These are phyloP conservation scores for Drosophila teissieri DNA, from an alignment of 1,140 invertebrate genomes.

Conservation along the genomic window DNA sequence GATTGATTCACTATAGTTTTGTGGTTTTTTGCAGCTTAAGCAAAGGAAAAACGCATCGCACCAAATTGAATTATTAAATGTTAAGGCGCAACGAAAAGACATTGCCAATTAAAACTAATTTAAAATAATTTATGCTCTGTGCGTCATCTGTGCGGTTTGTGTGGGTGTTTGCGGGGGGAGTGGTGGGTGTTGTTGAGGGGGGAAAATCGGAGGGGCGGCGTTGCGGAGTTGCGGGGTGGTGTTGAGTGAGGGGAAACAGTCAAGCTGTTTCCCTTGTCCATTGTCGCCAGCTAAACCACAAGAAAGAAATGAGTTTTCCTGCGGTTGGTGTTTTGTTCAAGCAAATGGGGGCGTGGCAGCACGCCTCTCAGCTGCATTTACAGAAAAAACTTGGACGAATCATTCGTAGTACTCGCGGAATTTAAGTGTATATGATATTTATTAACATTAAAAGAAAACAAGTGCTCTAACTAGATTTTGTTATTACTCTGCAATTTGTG, in stretches of 20 bases:
- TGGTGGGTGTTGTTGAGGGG: slow-evolving; percentile 12
- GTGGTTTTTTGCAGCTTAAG: not conserved
- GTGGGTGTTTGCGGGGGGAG: slow-evolving; percentile 24
- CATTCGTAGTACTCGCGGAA: not conserved
- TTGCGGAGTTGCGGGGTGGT: slow-evolving; percentile 4
- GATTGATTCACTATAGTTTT: not conserved
- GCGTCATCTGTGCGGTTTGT: slow-evolving; percentile 58
- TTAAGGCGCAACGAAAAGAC: slow-evolving; percentile 53
- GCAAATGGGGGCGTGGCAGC: slow-evolving; percentile 20
- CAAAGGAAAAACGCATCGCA: slow-evolving; percentile 6
- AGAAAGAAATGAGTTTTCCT: slow-evolving; percentile 26
- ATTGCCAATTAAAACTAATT: slow-evolving; percentile 81
- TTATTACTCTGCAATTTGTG: too few relatives aligned
- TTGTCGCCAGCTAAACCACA: slow-evolving; percentile 31
- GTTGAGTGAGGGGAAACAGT: not conserved
- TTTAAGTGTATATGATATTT: too few relatives aligned
- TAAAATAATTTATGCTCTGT: slow-evolving; percentile 79
- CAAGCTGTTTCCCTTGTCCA: slow-evolving; percentile 17
- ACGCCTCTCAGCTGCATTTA: not conserved
- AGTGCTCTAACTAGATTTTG: too few relatives aligned
- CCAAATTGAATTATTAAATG: slow-evolving; percentile 63
- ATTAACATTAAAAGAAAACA: too few relatives aligned
- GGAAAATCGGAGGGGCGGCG: slow-evolving; percentile 5
- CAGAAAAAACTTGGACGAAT: not conserved
- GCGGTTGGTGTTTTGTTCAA: slow-evolving; percentile 11